These are phyloP conservation scores for Plectrocnemia conspersa DNA, from an alignment of 1,140 invertebrate genomes.

Conservation along the genomic window DNA sequence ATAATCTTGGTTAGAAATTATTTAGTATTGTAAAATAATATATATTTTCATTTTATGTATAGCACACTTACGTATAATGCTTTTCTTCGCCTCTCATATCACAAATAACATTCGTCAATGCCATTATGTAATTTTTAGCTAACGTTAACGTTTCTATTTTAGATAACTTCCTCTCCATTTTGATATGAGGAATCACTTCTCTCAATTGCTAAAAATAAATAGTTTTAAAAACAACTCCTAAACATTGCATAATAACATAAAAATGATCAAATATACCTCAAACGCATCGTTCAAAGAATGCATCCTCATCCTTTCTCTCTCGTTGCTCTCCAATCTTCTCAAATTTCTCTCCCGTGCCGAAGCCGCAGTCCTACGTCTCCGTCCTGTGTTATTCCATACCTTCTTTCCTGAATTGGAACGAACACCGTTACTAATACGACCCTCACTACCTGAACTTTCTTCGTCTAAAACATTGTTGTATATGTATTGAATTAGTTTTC, in stretches of 20 bases:
- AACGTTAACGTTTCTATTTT: slow-evolving; percentile 89
- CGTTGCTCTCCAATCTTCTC: slow-evolving; percentile 83
- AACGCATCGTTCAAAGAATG: slow-evolving; percentile 90
- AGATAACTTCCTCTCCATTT: slow-evolving; percentile 76
- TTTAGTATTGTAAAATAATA: neutral
- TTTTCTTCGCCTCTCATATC: slow-evolving; percentile 45
- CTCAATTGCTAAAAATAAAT: slow-evolving; percentile 67
- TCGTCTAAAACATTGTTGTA: slow-evolving; percentile 22
- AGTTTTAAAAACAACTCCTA: slow-evolving; percentile 28
- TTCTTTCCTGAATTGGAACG: slow-evolving; percentile 39
- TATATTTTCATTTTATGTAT: neutral
- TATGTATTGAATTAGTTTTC: neutral
- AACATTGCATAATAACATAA: slow-evolving; percentile 3
- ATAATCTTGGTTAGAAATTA: too few relatives aligned
- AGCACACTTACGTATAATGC: slow-evolving; percentile 33
- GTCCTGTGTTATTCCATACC: slow-evolving; percentile 37
- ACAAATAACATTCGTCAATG: slow-evolving; percentile 80
- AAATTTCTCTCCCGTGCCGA: slow-evolving; percentile 78
- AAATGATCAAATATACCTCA: slow-evolving; percentile 56
- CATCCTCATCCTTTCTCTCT: slow-evolving; percentile 88
- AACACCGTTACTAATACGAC: slow-evolving; percentile 37
- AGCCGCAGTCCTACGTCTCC: slow-evolving; percentile 55
- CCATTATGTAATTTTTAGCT: slow-evolving; percentile 92
- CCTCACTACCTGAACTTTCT: slow-evolving; percentile 34
- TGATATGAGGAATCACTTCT: slow-evolving; percentile 88